Percentiles rank a stretch among this genome's conserved stretches.
Evolutionary conservation across 2,888 invertebrate genomes (phyloP).

Genomic region (Andrena fulva): DNA sequence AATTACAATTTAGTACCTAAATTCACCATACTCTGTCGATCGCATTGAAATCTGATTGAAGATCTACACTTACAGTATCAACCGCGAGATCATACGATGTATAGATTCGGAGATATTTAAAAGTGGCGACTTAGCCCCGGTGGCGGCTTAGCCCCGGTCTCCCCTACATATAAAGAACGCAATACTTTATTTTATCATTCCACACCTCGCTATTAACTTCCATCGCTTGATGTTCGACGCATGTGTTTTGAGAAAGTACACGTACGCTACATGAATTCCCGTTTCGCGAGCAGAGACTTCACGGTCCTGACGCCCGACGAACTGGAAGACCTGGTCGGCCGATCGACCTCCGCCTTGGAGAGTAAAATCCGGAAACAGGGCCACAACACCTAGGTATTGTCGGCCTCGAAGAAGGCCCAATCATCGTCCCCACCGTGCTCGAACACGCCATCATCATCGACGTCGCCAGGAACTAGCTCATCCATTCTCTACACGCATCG

Average conservation of each 20-base stretch:
- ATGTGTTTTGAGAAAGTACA: neutral
- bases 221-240: no score
- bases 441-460: slow-evolving; percentile 80
- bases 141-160: no score
- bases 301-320: slow-evolving; percentile 87
- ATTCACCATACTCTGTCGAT: no score
- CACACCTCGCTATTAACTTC: no score
- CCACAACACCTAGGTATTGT: slow-evolving; percentile 82
- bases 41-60: no score
- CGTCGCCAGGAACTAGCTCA: slow-evolving; percentile 81
- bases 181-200: no score
- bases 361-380: slow-evolving; percentile 84
- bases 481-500: slow-evolving; percentile 82
- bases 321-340: slow-evolving; percentile 87
- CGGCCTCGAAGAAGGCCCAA: slow-evolving; percentile 80
- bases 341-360: slow-evolving; percentile 84
- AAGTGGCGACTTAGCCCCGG: no score
- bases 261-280: neutral
- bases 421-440: slow-evolving; percentile 79
- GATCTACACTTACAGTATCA: no score
- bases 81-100: no score
- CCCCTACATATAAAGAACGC: no score
- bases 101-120: no score
- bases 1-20: no score
- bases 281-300: slow-evolving; percentile 76